Conservation (phyloP, 2,113 vertebrate genomes). For the Chaetops frenatus region DNA sequence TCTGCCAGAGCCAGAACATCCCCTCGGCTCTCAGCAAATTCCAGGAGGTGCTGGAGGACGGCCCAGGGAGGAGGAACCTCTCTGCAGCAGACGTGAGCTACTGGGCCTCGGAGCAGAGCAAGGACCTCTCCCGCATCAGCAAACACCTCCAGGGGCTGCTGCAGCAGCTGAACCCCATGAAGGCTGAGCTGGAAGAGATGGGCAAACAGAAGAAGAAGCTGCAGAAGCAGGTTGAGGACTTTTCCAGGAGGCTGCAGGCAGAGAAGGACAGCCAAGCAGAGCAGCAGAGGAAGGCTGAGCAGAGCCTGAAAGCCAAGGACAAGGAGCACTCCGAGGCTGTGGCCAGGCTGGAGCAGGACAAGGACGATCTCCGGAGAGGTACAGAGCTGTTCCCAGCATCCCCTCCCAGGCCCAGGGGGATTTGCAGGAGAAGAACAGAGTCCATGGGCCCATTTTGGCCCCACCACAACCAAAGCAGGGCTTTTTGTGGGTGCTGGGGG, state of each 20-base stretch:
- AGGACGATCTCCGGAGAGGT: conserved; percentile 75
- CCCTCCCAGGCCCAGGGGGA: rapidly evolving
- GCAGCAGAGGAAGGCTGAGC: conserved; percentile 68
- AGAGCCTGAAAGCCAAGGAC: conserved; percentile 53
- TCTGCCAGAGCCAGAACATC: conserved; percentile 84
- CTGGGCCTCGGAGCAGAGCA: conserved; percentile 83
- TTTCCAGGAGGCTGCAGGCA: conserved; percentile 53
- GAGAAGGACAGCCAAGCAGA: conserved; percentile 60
- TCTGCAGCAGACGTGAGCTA: conserved; percentile 75
- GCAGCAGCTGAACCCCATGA: conserved; percentile 73
- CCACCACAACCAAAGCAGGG: not conserved
- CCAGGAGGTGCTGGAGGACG: conserved; percentile 68
- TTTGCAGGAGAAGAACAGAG: not conserved
- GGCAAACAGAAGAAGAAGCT: conserved; percentile 67
- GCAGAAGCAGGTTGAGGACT: conserved; percentile 51
- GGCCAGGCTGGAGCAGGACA: conserved; percentile 65
- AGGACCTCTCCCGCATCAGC: conserved; percentile 76
- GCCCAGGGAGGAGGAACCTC: conserved; percentile 64
- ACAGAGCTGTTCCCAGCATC: not conserved
- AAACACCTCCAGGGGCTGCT: conserved; percentile 81
- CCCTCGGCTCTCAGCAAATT: conserved; percentile 82
- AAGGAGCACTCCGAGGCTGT: conserved; percentile 43
- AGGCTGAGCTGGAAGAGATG: conserved; percentile 59
- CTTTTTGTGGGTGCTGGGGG: not conserved
- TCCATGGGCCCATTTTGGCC: not conserved